These are phyloP conservation scores for Formicarius rufipectus DNA, from an alignment of 2,113 vertebrate species.

Conservation along the genomic window DNA sequence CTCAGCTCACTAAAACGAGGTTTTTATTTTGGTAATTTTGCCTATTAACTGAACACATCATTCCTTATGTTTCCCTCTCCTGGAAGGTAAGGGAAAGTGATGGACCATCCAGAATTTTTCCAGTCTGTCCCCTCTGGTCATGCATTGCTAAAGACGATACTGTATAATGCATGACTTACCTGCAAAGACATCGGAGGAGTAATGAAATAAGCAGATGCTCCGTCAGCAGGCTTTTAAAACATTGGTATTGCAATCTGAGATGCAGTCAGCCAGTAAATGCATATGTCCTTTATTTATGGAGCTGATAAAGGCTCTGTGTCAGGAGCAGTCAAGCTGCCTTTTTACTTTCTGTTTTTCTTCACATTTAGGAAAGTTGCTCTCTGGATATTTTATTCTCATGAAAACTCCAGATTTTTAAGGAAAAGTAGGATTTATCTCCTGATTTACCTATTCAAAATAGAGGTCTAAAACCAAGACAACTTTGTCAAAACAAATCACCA, in stretches of 20 bases:
- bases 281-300: conserved; percentile 51
- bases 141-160: neutral
- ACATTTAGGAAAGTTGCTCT: neutral
- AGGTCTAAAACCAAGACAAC: neutral
- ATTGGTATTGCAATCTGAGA: conserved; percentile 55
- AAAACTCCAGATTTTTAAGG: neutral
- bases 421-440: neutral
- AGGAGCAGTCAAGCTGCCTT: neutral
- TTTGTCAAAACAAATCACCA: neutral
- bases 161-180: conserved; percentile 38
- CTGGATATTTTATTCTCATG: neutral
- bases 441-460: neutral
- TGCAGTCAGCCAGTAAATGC: conserved; percentile 25
- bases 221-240: conserved; percentile 59
- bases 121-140: neutral
- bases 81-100: neutral
- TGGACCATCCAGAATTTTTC: neutral
- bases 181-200: conserved; percentile 22
- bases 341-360: neutral
- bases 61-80: neutral
- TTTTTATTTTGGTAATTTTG: neutral
- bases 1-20: neutral
- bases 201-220: conserved; percentile 60
- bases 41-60: neutral
- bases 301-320: conserved; percentile 6